Conservation (phyloP, 2,888 invertebrate species). For the Dasysyrphus tricinctus region DNA sequence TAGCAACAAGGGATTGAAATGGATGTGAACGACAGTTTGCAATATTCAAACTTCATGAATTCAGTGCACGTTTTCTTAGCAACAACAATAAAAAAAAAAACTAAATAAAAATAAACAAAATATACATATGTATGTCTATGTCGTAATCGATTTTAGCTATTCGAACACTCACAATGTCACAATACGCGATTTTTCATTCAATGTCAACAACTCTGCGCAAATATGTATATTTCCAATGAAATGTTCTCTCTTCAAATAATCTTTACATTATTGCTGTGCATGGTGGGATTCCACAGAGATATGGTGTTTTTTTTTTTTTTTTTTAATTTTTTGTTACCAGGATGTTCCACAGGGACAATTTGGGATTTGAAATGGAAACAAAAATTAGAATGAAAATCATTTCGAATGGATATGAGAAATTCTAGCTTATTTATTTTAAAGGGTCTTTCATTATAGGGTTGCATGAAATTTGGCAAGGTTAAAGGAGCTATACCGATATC, state of each 20-base stretch:
- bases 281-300: not conserved
- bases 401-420: not conserved
- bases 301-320: not conserved
- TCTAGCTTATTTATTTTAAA: not conserved
- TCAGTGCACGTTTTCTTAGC: not conserved
- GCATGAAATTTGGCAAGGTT: too few relatives aligned
- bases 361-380: not conserved
- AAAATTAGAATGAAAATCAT: not conserved
- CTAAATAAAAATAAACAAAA: not conserved
- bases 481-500: too few relatives aligned
- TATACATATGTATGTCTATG: not conserved
- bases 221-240: slow-evolving; percentile 5
- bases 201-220: not conserved
- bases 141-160: slow-evolving; percentile 8
- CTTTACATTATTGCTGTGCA: not conserved
- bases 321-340: too few relatives aligned
- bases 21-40: slow-evolving; percentile 3
- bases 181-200: slow-evolving; percentile 10
- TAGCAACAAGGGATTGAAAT: slow-evolving; percentile 4
- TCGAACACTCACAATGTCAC: not conserved
- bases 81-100: not conserved
- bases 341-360: not conserved
- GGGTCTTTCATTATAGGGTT: too few relatives aligned
- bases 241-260: not conserved
- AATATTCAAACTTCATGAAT: not conserved